Evolutionary conservation across 2,797 vertebrate species (phyloP).

Genomic region (Rallus crepitans): DNA sequence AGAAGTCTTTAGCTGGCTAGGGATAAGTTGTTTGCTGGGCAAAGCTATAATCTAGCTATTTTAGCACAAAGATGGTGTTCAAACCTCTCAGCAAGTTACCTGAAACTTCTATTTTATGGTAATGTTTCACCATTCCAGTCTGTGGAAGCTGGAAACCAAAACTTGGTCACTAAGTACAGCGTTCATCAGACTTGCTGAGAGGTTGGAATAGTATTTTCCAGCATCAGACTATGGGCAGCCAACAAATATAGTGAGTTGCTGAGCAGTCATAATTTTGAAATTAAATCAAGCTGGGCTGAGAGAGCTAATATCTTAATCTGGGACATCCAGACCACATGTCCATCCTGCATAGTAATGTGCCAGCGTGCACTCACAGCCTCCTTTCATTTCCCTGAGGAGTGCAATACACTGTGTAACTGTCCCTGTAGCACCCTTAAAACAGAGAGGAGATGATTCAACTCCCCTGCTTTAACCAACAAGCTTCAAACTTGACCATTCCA

Average conservation of each 20-base stretch:
- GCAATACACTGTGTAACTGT: neutral
- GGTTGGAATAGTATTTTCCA: neutral
- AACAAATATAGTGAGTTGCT: neutral
- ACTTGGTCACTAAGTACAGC: neutral
- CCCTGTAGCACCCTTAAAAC: neutral
- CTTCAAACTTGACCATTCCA: neutral
- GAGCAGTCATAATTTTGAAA: neutral
- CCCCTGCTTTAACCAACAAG: neutral
- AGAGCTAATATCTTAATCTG: neutral
- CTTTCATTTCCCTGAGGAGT: neutral
- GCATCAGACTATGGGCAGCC: neutral
- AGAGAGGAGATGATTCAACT: neutral
- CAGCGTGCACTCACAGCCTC: neutral
- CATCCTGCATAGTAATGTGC: neutral
- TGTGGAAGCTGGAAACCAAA: neutral
- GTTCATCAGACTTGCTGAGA: neutral
- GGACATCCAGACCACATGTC: neutral
- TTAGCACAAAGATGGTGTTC: neutral
- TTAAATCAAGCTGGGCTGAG: neutral
- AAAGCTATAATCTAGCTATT: neutral
- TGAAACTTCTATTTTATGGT: neutral
- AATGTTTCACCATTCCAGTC: neutral
- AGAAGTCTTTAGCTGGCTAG: neutral
- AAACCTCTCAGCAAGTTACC: neutral
- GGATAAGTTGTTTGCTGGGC: neutral